These are phyloP conservation scores for Acronicta psi DNA, from an alignment of 2,888 invertebrate genomes.

Conservation along the genomic window DNA sequence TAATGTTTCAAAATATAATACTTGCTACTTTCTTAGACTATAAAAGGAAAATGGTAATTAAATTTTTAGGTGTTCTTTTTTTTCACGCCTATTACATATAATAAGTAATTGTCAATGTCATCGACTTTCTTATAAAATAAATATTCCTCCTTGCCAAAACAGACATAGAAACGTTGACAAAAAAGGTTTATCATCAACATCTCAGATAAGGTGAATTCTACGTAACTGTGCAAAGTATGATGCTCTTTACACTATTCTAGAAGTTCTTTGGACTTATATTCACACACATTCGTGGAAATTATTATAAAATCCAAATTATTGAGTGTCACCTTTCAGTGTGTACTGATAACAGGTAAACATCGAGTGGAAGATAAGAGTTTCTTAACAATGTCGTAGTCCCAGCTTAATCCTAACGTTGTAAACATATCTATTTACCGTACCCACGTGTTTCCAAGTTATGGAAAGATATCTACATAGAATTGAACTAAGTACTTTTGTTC, in stretches of 20 bases:
- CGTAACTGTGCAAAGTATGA: conserved; percentile 22
- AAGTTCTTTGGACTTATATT: conserved; percentile 22
- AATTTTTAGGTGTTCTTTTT: background rate
- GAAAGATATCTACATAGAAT: too few relatives aligned
- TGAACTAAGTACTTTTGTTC: too few relatives aligned
- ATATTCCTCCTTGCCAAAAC: conserved; percentile 7
- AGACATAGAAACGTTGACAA: conserved; percentile 7
- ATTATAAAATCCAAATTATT: conserved; percentile 33
- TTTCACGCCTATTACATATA: background rate
- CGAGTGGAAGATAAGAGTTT: conserved; percentile 34
- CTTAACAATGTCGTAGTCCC: conserved; percentile 20
- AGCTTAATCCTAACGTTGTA: conserved; percentile 11
- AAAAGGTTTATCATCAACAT: conserved; percentile 23
- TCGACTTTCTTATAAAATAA: background rate
- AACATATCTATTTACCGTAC: background rate
- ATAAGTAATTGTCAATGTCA: background rate
- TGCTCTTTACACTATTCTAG: conserved; percentile 19
- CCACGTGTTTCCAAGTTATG: too few relatives aligned
- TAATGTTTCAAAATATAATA: too few relatives aligned
- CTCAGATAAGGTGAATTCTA: conserved; percentile 13
- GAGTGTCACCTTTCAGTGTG: conserved; percentile 24
- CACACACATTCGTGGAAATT: conserved; percentile 27
- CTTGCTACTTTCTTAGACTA: too few relatives aligned
- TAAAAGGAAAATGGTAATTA: too few relatives aligned
- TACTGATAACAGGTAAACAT: conserved; percentile 34